Evolutionary conservation across 2,113 vertebrate species (phyloP), one percentile per base, ranked within the genome.

Genomic region (Sorex fumeus): DNA sequence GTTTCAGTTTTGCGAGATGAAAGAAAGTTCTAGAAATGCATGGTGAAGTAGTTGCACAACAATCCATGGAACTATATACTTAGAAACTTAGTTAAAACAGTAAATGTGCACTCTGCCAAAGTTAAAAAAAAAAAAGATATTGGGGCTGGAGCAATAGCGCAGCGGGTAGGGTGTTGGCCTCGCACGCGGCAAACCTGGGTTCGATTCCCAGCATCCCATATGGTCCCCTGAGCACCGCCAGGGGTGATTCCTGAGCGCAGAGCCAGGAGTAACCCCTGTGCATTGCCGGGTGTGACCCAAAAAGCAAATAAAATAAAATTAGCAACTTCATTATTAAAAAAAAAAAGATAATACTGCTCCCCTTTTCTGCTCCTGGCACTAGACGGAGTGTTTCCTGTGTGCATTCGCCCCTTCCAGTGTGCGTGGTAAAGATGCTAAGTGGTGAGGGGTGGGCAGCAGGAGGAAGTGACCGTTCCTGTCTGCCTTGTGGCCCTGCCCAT

Each of bases 91-190:
- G 45, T 12, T 40, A 62, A 89, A 67, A 69, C 7, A n/a, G 78
- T 66, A 40, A 36, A 76, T 72, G 28, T 60, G 27, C 64, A 23
- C 57, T 83, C 77, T 66, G 23, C 25, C 19, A 36, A 10, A 62
- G 40, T 79, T 93, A 36, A 74, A 75, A 70, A n/a, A 74, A 69
- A 70, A 3, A 25, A 62, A 90, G n/a, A n/a, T n/a, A n/a, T n/a
- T n/a, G n/a, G n/a, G n/a, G n/a, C n/a, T n/a, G n/a, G n/a, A n/a
- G n/a, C n/a, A n/a, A n/a, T n/a, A n/a, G n/a, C n/a, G n/a, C n/a
- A n/a, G n/a, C n/a, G n/a, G n/a, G n/a, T n/a, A n/a, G n/a, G n/a
- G n/a, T n/a, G n/a, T n/a, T n/a, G n/a, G n/a, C n/a, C n/a, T n/a
- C n/a, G n/a, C n/a, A n/a, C n/a, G n/a, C n/a, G n/a, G n/a, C n/a